phyloP scores from a whole-genome alignment of 2,797 vertebrate genomes.

The Gadopsis marmoratus region DNA sequence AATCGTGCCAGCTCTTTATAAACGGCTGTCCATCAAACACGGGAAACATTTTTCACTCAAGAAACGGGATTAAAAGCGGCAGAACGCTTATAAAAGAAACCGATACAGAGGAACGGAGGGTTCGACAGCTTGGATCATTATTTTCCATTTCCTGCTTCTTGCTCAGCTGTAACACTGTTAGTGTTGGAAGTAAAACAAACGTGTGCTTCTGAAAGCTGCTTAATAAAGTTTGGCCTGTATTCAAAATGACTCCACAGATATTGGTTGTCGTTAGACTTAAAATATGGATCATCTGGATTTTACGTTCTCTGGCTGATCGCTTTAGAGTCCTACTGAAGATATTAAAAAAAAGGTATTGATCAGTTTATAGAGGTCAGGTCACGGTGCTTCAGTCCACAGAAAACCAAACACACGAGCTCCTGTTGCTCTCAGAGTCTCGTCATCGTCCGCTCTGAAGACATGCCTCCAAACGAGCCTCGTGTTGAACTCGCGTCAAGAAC shows the following conservation, averaged over 20 bases:
- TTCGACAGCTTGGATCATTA: background rate
- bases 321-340: background rate
- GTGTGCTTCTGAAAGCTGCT: background rate
- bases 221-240: conserved; percentile 15
- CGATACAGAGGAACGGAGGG: background rate
- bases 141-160: background rate
- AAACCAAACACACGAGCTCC: background rate
- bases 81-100: background rate
- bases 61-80: conserved; percentile 2
- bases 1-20: background rate
- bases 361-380: background rate
- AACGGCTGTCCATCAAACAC: background rate
- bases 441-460: background rate
- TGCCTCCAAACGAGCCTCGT: background rate
- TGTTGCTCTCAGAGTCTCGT: background rate
- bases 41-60: fast-evolving
- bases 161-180: conserved; percentile 2
- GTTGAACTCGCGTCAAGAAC: background rate
- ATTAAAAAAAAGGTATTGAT: background rate
- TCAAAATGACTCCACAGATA: background rate
- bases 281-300: background rate
- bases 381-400: background rate
- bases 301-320: background rate
- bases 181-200: conserved; percentile 35
- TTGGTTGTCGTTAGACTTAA: background rate